Conservation (phyloP, 2,113 vertebrate species). For the Azemiops feae region DNA sequence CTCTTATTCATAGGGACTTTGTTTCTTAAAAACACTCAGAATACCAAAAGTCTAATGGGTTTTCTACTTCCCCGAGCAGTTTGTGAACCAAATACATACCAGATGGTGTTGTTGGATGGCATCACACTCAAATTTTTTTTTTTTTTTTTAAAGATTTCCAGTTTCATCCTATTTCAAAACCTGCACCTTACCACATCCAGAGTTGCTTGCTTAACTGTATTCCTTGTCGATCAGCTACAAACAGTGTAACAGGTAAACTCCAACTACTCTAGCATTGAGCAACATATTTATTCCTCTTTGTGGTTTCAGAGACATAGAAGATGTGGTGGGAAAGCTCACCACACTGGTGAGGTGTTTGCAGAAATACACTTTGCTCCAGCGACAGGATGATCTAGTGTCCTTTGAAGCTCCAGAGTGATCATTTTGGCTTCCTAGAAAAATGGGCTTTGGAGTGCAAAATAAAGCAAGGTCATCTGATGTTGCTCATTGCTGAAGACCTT, state of each 20-base stretch:
- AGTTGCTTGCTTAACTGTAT: background rate
- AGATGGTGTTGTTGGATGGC: background rate
- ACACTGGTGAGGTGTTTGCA: too few species aligned
- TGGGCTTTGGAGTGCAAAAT: background rate
- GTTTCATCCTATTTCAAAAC: background rate
- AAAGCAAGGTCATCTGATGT: background rate
- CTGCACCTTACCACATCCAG: background rate
- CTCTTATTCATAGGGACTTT: background rate
- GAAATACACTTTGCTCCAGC: background rate
- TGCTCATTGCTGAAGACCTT: background rate
- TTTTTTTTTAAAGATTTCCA: background rate
- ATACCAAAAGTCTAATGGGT: background rate
- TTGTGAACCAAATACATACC: too few species aligned
- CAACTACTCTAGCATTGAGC: background rate
- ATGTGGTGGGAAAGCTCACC: background rate
- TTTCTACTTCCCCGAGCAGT: background rate
- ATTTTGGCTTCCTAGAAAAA: background rate
- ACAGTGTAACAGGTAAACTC: background rate
- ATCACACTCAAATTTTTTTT: background rate
- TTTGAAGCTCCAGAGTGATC: background rate
- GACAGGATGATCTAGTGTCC: background rate
- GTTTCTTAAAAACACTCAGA: background rate
- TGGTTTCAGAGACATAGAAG: background rate
- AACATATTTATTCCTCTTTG: background rate
- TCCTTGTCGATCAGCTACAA: background rate